phyloP scores from a whole-genome alignment of 2,888 invertebrate genomes.

The Boloria selene region DNA sequence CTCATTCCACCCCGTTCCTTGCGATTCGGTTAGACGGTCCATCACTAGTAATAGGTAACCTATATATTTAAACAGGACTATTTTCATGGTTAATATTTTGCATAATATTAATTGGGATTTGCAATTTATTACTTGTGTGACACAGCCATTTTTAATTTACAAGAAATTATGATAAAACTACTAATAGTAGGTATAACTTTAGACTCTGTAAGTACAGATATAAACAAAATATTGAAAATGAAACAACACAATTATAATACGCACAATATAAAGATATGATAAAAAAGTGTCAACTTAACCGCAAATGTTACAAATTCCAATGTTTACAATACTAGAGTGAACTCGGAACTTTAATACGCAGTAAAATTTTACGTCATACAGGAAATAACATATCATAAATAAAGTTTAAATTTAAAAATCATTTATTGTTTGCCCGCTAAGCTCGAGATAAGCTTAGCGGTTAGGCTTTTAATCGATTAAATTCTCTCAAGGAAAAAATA shows the following conservation, averaged over 20 bases:
- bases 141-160: too few species aligned
- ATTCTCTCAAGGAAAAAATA: neutral
- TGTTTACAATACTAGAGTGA: too few species aligned
- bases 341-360: neutral
- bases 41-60: slow-evolving; percentile 54
- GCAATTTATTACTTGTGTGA: too few species aligned
- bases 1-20: slow-evolving; percentile 57
- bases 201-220: too few species aligned
- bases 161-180: too few species aligned
- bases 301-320: neutral
- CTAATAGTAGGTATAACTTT: too few species aligned
- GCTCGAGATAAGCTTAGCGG: too few species aligned
- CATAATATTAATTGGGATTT: too few species aligned
- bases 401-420: neutral
- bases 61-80: slow-evolving; percentile 55
- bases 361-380: slow-evolving; percentile 3
- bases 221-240: neutral
- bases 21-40: slow-evolving; percentile 63
- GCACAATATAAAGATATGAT: neutral
- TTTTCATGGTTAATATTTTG: slow-evolving; percentile 37
- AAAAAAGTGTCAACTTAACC: slow-evolving; percentile 4
- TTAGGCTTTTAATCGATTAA: neutral
- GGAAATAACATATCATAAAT: neutral
- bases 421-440: too few species aligned
- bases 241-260: slow-evolving; percentile 3